phyloP scores from a whole-genome alignment of 2,888 invertebrate species.

The Dynastes tityus region DNA sequence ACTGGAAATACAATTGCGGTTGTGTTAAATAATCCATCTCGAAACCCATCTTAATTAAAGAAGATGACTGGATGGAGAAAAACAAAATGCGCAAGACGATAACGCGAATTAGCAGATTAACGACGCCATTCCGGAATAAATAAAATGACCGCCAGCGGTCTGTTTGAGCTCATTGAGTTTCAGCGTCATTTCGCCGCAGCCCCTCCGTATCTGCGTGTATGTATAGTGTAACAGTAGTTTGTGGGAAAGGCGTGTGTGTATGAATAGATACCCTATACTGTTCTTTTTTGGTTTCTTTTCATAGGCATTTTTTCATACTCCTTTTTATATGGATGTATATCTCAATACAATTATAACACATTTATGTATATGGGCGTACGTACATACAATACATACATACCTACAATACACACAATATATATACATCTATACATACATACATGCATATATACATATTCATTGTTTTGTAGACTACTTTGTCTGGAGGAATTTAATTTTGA shows the following conservation, averaged over 20 bases:
- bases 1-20: not conserved
- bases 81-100: slow-evolving; percentile 14
- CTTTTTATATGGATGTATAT: slow-evolving; percentile 10
- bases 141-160: slow-evolving; percentile 17
- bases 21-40: slow-evolving; percentile 20
- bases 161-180: slow-evolving; percentile 42
- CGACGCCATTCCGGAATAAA: slow-evolving; percentile 17
- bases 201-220: not conserved
- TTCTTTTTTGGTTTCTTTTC: slow-evolving; percentile 22
- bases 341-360: not conserved
- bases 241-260: slow-evolving; percentile 35
- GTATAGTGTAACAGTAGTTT: slow-evolving; percentile 29
- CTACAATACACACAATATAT: not conserved
- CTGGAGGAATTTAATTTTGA: slow-evolving; percentile 44
- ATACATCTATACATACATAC: not conserved
- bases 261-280: slow-evolving; percentile 16
- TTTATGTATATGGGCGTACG: not conserved
- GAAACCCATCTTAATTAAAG: slow-evolving; percentile 33
- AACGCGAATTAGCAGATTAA: slow-evolving; percentile 31
- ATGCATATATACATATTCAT: not conserved
- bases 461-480: slow-evolving; percentile 27
- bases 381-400: not conserved
- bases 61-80: slow-evolving; percentile 24
- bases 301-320: slow-evolving; percentile 3
- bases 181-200: slow-evolving; percentile 33